A percentile compares a stretch with the other conserved stretches of the same genome.
These are phyloP conservation scores for Scolanthus callimorphus DNA, from an alignment of 92 coral and sea anemone genomes.

Conservation along the genomic window DNA sequence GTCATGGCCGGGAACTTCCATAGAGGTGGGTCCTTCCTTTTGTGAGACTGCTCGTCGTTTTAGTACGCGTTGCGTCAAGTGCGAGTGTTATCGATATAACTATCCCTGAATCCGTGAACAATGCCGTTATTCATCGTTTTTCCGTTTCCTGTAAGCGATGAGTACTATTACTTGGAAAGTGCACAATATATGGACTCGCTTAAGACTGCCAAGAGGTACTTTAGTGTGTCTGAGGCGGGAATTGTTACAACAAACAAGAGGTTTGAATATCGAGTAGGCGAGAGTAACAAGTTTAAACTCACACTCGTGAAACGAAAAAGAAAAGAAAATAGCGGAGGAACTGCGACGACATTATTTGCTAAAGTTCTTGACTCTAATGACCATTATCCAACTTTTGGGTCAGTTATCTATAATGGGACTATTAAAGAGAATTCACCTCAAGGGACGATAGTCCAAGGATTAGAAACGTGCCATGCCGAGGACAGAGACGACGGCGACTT, in stretches of 20 bases:
- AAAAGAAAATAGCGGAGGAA: slow-evolving; percentile 29
- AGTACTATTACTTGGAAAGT: slow-evolving; percentile 20
- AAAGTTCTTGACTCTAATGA: slow-evolving; percentile 55
- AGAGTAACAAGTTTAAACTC: slow-evolving; percentile 50
- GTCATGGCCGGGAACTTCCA: no score
- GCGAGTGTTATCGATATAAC: slow-evolving; percentile 5
- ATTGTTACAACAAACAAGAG: slow-evolving; percentile 47
- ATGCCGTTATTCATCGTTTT: slow-evolving; percentile 39
- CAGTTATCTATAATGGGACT: slow-evolving; percentile 54
- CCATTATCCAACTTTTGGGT: slow-evolving; percentile 57
- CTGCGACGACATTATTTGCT: slow-evolving; percentile 56
- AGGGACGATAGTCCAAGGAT: slow-evolving; percentile 50
- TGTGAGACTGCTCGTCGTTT: no score
- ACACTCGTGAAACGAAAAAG: slow-evolving; percentile 47
- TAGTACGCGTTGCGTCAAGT: no score
- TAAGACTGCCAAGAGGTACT: slow-evolving; percentile 23
- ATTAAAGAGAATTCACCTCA: slow-evolving; percentile 50
- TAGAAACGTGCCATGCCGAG: slow-evolving; percentile 69
- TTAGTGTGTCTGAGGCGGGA: slow-evolving; percentile 35
- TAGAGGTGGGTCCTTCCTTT: no score
- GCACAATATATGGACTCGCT: slow-evolving; percentile 51
- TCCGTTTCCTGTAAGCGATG: slow-evolving; percentile 33
- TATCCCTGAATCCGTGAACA: slow-evolving; percentile 28
- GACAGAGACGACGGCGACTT: slow-evolving; percentile 66
- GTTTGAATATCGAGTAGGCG: slow-evolving; percentile 35